Conservation (phyloP, 2,888 invertebrate species). For the Netelia virgata region DNA sequence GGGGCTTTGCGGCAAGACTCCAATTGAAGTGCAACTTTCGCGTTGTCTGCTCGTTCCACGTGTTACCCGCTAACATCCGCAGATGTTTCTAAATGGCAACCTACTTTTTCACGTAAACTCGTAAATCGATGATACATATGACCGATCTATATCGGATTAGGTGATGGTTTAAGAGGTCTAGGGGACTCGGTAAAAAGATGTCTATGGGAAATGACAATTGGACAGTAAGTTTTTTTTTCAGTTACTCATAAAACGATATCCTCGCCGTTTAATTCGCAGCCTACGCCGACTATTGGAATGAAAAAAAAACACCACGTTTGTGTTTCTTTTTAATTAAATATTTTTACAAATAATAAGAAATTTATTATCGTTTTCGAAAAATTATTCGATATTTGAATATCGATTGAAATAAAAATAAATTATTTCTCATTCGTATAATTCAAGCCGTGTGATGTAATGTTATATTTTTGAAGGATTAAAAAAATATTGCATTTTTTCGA, state of each 20-base stretch:
- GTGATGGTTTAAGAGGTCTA: neutral
- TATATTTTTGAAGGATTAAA: too few relatives aligned
- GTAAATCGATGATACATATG: constrained; percentile 28
- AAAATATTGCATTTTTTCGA: neutral
- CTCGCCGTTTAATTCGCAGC: too few relatives aligned
- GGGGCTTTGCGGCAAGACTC: constrained; percentile 39
- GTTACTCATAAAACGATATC: neutral
- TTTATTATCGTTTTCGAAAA: neutral
- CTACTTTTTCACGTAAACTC: constrained; percentile 38
- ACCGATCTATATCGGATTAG: neutral
- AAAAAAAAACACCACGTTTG: too few relatives aligned
- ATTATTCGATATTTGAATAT: neutral
- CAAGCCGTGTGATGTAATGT: neutral
- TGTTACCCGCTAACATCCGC: neutral
- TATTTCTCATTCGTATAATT: neutral
- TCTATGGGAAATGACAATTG: neutral
- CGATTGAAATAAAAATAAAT: neutral
- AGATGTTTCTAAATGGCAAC: constrained; percentile 41
- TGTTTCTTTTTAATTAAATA: too few relatives aligned
- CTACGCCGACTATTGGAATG: neutral
- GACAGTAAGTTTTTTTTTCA: neutral
- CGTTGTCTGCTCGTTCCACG: constrained; percentile 13
- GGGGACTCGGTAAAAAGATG: neutral
- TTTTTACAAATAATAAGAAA: neutral
- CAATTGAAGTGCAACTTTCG: constrained; percentile 50